Conservation (phyloP, 2,888 invertebrate species). For the Eilema sororculum region DNA sequence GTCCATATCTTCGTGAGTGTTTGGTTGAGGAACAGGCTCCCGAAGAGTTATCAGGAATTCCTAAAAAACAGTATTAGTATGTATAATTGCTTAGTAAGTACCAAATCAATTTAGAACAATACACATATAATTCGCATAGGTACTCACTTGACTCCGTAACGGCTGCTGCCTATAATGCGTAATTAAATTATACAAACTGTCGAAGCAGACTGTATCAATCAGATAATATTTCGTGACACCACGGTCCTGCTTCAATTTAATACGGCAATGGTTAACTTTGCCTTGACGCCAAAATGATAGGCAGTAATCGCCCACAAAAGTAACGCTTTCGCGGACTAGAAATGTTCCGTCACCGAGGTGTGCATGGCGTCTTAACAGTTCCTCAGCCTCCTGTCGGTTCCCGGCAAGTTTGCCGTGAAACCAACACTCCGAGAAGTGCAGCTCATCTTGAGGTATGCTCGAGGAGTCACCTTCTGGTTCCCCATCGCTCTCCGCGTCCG, state of each 20-base stretch:
- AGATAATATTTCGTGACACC: constrained; percentile 96
- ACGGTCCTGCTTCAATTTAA: constrained; percentile 95
- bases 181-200: constrained; percentile 96
- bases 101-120: no score
- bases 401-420: constrained; percentile 95
- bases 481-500: constrained; percentile 88
- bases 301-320: constrained; percentile 98
- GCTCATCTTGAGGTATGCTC: constrained; percentile 93
- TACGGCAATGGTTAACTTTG: constrained; percentile 96
- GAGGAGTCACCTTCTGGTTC: constrained; percentile 87
- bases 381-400: constrained; percentile 93
- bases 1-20: constrained; percentile 96
- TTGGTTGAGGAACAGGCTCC: constrained; percentile 97
- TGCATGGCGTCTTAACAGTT: constrained; percentile 91
- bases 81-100: neutral
- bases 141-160: constrained; percentile 91
- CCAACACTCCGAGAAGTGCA: constrained; percentile 97
- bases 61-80: constrained; percentile 60
- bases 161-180: constrained; percentile 96
- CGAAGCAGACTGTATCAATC: constrained; percentile 95
- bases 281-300: constrained; percentile 97
- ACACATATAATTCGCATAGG: neutral
- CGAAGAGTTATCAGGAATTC: constrained; percentile 95
- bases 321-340: constrained; percentile 96
- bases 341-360: constrained; percentile 97